A percentile compares a stretch with the other conserved stretches of the same genome.
phyloP scores from a whole-genome alignment of 1,140 invertebrate genomes.

The Lysiphlebus fabarum region DNA sequence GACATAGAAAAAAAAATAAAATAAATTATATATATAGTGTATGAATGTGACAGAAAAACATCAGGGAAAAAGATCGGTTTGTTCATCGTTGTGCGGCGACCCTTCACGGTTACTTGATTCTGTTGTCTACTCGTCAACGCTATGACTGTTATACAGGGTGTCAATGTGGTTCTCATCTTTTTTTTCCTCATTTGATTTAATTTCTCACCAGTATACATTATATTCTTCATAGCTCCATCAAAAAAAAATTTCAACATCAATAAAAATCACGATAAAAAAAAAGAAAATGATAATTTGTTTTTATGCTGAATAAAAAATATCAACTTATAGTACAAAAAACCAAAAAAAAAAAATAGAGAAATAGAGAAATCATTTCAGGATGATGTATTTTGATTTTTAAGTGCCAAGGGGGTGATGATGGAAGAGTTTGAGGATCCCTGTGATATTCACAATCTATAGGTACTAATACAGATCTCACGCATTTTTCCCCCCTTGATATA shows the following conservation, averaged over 20 bases:
- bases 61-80: conserved; percentile 32
- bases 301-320: too few species aligned
- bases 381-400: too few species aligned
- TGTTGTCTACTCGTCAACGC: conserved; percentile 54
- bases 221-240: too few species aligned
- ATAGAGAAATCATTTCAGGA: too few species aligned
- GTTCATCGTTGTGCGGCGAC: conserved; percentile 41
- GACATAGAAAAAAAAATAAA: conserved; percentile 1
- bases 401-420: too few species aligned
- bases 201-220: too few species aligned
- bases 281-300: too few species aligned
- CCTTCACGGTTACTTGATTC: conserved; percentile 51
- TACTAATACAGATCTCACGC: conserved; percentile 56
- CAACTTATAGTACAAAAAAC: too few species aligned
- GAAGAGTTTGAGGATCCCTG: conserved; percentile 42
- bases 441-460: conserved; percentile 35
- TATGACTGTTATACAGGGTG: conserved; percentile 36
- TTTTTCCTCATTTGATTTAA: conserved; percentile 17
- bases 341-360: too few species aligned
- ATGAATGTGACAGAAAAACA: background rate
- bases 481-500: conserved; percentile 36
- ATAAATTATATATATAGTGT: too few species aligned
- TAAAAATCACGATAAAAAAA: too few species aligned
- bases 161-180: conserved; percentile 51
- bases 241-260: too few species aligned